Conservation (phyloP, 2,113 vertebrate genomes). For the Lagopus muta region DNA sequence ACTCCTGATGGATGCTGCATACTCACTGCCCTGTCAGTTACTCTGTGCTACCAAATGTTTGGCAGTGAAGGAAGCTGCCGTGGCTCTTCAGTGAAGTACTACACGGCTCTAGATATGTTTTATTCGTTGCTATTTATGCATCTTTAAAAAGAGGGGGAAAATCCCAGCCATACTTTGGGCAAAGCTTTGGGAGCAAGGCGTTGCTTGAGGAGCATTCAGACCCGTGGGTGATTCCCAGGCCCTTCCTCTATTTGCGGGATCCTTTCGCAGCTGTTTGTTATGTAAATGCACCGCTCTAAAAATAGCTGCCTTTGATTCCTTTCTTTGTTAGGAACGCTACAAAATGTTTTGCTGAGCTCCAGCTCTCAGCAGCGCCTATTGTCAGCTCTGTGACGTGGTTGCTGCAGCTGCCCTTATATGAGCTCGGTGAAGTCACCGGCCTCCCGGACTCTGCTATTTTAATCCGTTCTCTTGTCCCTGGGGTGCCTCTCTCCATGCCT, state of each 20-base stretch:
- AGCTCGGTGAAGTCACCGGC: slow-evolving; percentile 61
- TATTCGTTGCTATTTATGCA: background rate
- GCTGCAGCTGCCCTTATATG: slow-evolving; percentile 71
- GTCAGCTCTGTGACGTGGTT: slow-evolving; percentile 59
- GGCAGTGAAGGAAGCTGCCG: slow-evolving; percentile 6
- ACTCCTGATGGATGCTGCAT: background rate
- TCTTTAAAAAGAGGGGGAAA: background rate
- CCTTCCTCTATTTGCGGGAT: slow-evolving; percentile 60
- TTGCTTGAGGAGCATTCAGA: slow-evolving; percentile 33
- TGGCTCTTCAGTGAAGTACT: slow-evolving; percentile 4
- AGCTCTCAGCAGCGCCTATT: slow-evolving; percentile 62
- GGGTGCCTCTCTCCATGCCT: slow-evolving; percentile 13
- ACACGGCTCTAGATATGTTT: background rate
- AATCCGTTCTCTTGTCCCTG: slow-evolving; percentile 27
- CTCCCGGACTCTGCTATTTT: slow-evolving; percentile 60
- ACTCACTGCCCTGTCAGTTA: slow-evolving; percentile 29
- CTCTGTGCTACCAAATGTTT: background rate
- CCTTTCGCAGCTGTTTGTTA: slow-evolving; percentile 64
- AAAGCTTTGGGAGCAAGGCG: background rate
- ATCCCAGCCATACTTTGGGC: background rate
- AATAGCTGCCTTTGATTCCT: slow-evolving; percentile 73
- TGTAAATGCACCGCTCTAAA: slow-evolving; percentile 74
- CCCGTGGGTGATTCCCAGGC: slow-evolving; percentile 66
- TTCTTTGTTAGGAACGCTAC: slow-evolving; percentile 61
- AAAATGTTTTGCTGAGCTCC: slow-evolving; percentile 69